Conservation (phyloP, 1,140 invertebrate genomes). For the Paramacrobiotus metropolitanus region DNA sequence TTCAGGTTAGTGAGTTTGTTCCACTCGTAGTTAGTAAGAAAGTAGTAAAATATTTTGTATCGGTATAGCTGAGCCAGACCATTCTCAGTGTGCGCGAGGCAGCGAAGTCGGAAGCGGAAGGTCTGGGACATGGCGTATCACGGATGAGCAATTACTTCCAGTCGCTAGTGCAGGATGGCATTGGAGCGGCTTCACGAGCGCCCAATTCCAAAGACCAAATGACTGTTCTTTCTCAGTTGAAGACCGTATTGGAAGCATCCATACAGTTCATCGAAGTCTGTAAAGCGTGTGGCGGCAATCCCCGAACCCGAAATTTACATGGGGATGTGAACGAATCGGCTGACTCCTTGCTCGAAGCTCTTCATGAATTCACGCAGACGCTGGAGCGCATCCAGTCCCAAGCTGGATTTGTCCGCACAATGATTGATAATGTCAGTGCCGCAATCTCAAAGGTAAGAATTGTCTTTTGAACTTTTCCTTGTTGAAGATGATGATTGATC, state of each 20-base stretch:
- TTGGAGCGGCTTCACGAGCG: slow-evolving; percentile 60
- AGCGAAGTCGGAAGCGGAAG: slow-evolving; percentile 71
- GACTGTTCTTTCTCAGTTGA: slow-evolving; percentile 64
- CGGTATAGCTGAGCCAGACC: slow-evolving; percentile 29
- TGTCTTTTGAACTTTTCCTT: slow-evolving; percentile 22
- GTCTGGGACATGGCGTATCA: slow-evolving; percentile 61
- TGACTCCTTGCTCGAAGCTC: slow-evolving; percentile 46
- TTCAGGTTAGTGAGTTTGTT: slow-evolving; percentile 14
- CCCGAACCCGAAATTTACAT: slow-evolving; percentile 31
- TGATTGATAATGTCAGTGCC: slow-evolving; percentile 69
- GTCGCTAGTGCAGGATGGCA: slow-evolving; percentile 49
- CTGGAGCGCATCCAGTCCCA: slow-evolving; percentile 62
- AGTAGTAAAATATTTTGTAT: too few species aligned
- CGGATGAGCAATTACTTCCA: slow-evolving; percentile 61
- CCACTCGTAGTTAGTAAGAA: too few species aligned
- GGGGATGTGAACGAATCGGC: slow-evolving; percentile 55
- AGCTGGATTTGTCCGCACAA: slow-evolving; percentile 42
- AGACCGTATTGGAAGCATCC: slow-evolving; percentile 73
- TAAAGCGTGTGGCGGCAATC: slow-evolving; percentile 78
- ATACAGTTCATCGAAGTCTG: slow-evolving; percentile 57
- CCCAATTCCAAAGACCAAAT: slow-evolving; percentile 69
- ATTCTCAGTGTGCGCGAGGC: slow-evolving; percentile 54
- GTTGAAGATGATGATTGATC: slow-evolving; percentile 8
- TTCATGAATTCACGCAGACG: slow-evolving; percentile 52
- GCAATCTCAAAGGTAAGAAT: slow-evolving; percentile 54